These are phyloP conservation scores for Nomada fucata DNA, from an alignment of 2,888 invertebrate species.

Conservation along the genomic window DNA sequence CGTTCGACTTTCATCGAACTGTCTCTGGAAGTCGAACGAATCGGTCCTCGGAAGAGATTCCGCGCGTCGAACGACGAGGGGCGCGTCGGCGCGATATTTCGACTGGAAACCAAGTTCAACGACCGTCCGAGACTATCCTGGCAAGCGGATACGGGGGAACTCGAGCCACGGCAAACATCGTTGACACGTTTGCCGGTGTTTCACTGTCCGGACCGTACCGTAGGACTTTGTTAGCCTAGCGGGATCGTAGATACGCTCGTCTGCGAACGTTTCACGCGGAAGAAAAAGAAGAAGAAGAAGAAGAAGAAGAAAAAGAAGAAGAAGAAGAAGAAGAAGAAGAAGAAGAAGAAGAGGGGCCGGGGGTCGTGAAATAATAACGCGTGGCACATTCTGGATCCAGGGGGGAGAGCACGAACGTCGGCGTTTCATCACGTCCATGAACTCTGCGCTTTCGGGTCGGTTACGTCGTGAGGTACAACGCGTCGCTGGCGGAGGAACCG, in stretches of 20 bases:
- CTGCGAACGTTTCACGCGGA: neutral
- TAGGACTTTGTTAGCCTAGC: neutral
- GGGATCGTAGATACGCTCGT: constrained; percentile 2
- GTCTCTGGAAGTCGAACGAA: neutral
- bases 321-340: no score
- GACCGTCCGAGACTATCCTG: neutral
- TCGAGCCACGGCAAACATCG: constrained; percentile 3
- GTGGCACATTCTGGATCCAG: neutral
- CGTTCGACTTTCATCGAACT: neutral
- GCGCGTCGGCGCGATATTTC: no score
- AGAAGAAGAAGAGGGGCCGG: neutral
- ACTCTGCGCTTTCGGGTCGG: constrained; percentile 62
- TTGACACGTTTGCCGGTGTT: neutral
- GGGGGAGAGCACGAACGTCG: constrained; percentile 54
- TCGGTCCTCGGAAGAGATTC: neutral
- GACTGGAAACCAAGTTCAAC: neutral
- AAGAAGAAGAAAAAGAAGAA: no score
- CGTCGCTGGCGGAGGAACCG: neutral
- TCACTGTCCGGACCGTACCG: neutral
- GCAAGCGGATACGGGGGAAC: neutral
- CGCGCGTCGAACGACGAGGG: neutral
- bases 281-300: no score
- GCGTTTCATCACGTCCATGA: constrained; percentile 69
- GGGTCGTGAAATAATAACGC: neutral
- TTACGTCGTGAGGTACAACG: constrained; percentile 36